Base-by-base conservation (phyloP, 2,888 invertebrate species). In the Ctena decussata region DNA sequence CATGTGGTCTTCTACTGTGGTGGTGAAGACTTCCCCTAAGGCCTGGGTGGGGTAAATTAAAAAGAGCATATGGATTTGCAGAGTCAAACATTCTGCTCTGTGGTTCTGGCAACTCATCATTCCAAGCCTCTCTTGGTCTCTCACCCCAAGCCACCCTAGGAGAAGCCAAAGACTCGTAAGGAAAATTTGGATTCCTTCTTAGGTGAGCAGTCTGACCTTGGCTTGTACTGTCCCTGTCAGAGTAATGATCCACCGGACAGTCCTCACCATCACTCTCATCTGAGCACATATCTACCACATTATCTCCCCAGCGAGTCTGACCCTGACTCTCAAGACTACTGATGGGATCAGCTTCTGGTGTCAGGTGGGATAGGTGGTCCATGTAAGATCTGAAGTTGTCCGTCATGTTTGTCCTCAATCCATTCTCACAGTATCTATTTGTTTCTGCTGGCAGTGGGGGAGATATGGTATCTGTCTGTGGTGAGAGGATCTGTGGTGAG, bases 341-440 rank as follows among this genome's bases (percentile, higher is more conserved):
- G 11, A 69, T 46, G 41, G 46, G 70, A 74, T 90, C 89, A 18
- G 87, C 84, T 21, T 89, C 89, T 15, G 85, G 83, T 18, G 91
- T 86, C 12, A 93, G 89, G 32, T 91, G 86, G 0, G 93, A 92
- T 44, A 93, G 82, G 74, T 93, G 93, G n/a, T 86, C 91, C 91
- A 93, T 92, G 81, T 93, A 93, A 39, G 88, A 89, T 6, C 93
- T 86, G 82, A 93, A 93, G 69, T 92, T 88, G 5, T 92, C 91
- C 0, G 91, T 89, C 82, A 93, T 88, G 53, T 88, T 80, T 5
- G 82, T 57, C 6, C 46, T 75, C n/a, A 37, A 32, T 0, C 32
- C 49, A 39, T 72, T 72, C 21, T 74, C 57, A 72, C 76, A 44
- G 39, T 78, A 76, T 60, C 46, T 80, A 3, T 24, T 27, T 15